Percentiles rank a stretch among this genome's conserved stretches.
These are phyloP conservation scores for Atethmia centrago DNA, from an alignment of 2,888 invertebrate species.

Conservation along the genomic window DNA sequence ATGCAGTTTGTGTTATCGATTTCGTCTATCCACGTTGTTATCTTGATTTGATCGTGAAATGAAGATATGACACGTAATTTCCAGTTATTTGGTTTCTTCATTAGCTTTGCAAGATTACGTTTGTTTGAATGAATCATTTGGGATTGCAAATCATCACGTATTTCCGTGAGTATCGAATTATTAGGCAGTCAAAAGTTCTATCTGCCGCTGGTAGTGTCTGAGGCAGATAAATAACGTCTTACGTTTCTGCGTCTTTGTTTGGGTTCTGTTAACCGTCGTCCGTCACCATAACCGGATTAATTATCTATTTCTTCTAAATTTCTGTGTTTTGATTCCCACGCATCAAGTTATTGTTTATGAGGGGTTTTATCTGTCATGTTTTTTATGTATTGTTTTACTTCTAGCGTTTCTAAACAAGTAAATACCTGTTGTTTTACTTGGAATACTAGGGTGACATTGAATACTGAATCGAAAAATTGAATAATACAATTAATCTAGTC, in stretches of 20 bases:
- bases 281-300: conserved; percentile 28
- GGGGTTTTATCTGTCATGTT: background rate
- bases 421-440: background rate
- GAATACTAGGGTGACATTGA: too few relatives aligned
- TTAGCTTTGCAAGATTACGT: conserved; percentile 19
- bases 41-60: conserved; percentile 27
- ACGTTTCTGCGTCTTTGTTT: conserved; percentile 48
- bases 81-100: conserved; percentile 16
- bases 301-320: conserved; percentile 23
- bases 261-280: background rate
- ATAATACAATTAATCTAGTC: background rate
- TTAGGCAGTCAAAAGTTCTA: background rate
- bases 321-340: conserved; percentile 25
- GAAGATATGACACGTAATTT: conserved; percentile 32
- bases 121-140: conserved; percentile 28
- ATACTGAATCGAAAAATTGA: background rate
- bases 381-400: background rate
- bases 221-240: conserved; percentile 4
- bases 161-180: background rate
- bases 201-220: conserved; percentile 13
- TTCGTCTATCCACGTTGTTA: conserved; percentile 21
- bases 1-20: conserved; percentile 45
- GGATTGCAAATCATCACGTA: conserved; percentile 36
- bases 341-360: background rate
- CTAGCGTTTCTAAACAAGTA: background rate